Evolutionary conservation across 92 coral and sea anemone species (phyloP).

Genomic region (Umimayanthus chanpuru): DNA sequence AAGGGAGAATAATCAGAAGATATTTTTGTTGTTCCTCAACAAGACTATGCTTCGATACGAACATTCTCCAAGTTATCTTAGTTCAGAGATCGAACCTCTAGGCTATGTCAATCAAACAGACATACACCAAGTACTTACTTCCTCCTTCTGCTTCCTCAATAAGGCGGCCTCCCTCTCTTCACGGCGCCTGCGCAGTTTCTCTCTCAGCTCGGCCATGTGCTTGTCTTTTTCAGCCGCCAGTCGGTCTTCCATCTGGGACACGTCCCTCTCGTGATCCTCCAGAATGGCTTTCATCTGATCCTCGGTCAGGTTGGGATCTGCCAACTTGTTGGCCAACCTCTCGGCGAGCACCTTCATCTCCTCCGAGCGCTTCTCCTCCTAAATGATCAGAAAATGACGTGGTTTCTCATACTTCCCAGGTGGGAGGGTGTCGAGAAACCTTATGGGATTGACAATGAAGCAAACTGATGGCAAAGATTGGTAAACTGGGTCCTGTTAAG

Average conservation of each 20-base stretch:
- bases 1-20: no score
- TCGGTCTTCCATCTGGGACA: conserved; percentile 74
- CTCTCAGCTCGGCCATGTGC: conserved; percentile 83
- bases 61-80: background rate
- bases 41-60: background rate
- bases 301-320: conserved; percentile 77
- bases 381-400: background rate
- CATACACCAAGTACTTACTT: conserved; percentile 60
- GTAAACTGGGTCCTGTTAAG: no score
- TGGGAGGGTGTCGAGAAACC: no score
- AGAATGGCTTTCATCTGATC: conserved; percentile 91
- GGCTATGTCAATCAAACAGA: background rate
- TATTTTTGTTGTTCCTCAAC: background rate
- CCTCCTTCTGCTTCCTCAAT: conserved; percentile 83
- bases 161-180: conserved; percentile 95
- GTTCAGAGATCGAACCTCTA: background rate
- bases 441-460: no score
- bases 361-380: conserved; percentile 82
- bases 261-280: conserved; percentile 87
- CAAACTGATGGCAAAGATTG: no score
- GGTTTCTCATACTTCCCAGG: background rate
- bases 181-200: conserved; percentile 80
- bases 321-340: conserved; percentile 81
- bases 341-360: conserved; percentile 77
- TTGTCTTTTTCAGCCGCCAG: conserved; percentile 84